Evolutionary conservation across 2,888 invertebrate species (phyloP).

Genomic region (Callinectes sapidus): DNA sequence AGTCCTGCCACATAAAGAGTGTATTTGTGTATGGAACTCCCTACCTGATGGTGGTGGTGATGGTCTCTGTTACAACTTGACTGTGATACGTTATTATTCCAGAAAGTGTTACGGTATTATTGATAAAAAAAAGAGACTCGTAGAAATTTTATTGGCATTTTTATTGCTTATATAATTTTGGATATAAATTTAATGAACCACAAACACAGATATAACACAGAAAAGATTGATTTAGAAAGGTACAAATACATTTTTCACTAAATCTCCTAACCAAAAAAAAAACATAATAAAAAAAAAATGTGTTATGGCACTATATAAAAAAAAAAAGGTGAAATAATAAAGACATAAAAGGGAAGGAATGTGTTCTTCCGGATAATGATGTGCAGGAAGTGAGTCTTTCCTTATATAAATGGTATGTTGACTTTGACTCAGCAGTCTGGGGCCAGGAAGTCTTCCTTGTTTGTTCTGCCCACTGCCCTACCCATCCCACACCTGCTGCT

Average conservation of each 20-base stretch:
- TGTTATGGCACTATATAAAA: background rate
- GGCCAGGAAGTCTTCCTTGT: background rate
- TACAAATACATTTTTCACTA: background rate
- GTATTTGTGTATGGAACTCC: too few relatives aligned
- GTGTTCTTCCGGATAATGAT: background rate
- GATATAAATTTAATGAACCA: too few relatives aligned
- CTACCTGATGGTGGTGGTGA: too few relatives aligned
- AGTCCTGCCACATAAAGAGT: too few relatives aligned
- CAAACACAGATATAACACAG: too few relatives aligned
- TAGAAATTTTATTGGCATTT: too few relatives aligned
- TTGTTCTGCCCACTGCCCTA: slow-evolving; percentile 23
- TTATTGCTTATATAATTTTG: too few relatives aligned
- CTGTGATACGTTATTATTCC: too few relatives aligned
- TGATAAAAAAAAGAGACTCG: too few relatives aligned
- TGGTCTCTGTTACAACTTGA: too few relatives aligned
- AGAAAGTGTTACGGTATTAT: too few relatives aligned
- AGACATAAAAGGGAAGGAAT: background rate
- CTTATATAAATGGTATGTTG: background rate
- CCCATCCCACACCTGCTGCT: background rate
- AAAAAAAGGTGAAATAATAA: background rate
- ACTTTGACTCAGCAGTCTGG: slow-evolving; percentile 23
- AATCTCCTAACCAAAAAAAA: background rate
- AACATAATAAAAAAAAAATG: background rate
- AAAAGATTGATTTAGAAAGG: too few relatives aligned
- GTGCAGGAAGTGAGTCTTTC: background rate